Conservation (phyloP, 2,113 vertebrate species). For the Melanostigma gelatinosum region DNA sequence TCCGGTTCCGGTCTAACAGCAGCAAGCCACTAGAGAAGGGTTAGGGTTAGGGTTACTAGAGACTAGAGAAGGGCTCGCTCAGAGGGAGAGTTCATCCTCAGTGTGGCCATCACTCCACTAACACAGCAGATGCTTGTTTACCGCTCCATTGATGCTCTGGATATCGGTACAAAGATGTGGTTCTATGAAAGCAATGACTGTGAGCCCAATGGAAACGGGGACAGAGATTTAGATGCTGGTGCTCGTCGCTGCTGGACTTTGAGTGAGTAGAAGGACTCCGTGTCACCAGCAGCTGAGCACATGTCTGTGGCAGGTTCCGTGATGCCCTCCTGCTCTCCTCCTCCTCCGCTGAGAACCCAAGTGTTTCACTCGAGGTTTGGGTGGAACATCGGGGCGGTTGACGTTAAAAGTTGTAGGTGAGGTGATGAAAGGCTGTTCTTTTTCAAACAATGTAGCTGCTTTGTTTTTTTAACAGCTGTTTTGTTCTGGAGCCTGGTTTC, state of each 20-base stretch:
- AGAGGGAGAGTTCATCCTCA: too few species aligned
- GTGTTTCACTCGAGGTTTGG: background rate
- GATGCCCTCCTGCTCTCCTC: background rate
- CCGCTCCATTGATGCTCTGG: too few species aligned
- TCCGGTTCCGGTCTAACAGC: too few species aligned
- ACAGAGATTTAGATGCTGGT: background rate
- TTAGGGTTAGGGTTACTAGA: too few species aligned
- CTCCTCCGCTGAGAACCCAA: background rate
- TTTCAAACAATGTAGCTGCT: background rate
- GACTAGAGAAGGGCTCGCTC: too few species aligned
- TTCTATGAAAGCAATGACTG: background rate
- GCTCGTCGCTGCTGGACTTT: background rate
- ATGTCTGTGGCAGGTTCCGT: slow-evolving; percentile 32
- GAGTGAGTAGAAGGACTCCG: slow-evolving; percentile 5
- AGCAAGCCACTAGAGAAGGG: too few species aligned
- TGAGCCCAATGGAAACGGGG: background rate
- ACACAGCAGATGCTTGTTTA: too few species aligned
- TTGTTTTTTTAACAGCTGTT: slow-evolving; percentile 7
- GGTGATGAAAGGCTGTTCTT: background rate
- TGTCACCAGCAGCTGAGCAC: slow-evolving; percentile 21
- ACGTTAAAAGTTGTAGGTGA: background rate
- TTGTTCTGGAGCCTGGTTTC: background rate
- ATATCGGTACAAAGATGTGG: too few species aligned
- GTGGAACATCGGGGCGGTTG: background rate
- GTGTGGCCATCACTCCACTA: too few species aligned